Conservation (phyloP, 2,113 vertebrate species). For the Menidia beryllina region DNA sequence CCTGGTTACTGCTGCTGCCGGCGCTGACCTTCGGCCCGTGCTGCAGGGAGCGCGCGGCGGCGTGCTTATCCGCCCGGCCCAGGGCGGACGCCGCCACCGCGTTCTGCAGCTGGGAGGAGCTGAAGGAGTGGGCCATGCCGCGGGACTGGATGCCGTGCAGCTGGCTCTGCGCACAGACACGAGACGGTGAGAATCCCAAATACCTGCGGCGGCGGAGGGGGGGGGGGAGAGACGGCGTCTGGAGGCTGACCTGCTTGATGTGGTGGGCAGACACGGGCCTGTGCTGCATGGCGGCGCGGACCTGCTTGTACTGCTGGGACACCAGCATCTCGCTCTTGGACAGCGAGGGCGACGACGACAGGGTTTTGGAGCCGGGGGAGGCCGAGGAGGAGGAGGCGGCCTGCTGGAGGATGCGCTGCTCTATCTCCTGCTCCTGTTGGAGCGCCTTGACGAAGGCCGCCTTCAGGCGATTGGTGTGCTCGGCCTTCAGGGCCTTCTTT, state of each 20-base stretch:
- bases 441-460: slow-evolving; percentile 97
- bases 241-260: slow-evolving; percentile 91
- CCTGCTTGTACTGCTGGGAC: slow-evolving; percentile 83
- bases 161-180: slow-evolving; percentile 81
- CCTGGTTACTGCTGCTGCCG: slow-evolving; percentile 80
- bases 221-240: too few species aligned
- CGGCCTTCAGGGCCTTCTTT: slow-evolving; percentile 95
- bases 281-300: slow-evolving; percentile 75
- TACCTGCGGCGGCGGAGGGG: background rate
- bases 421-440: slow-evolving; percentile 98
- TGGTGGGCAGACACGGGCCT: slow-evolving; percentile 86
- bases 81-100: slow-evolving; percentile 84
- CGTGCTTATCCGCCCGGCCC: slow-evolving; percentile 89
- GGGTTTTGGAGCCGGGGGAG: slow-evolving; percentile 67
- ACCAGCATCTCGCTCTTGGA: slow-evolving; percentile 79
- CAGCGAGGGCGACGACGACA: slow-evolving; percentile 67
- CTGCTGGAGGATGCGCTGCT: slow-evolving; percentile 95
- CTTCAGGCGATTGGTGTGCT: slow-evolving; percentile 96
- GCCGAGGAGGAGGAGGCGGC: slow-evolving; percentile 75
- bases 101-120: slow-evolving; percentile 90
- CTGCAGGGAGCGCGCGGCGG: slow-evolving; percentile 83
- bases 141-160: slow-evolving; percentile 86
- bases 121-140: slow-evolving; percentile 87
- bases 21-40: slow-evolving; percentile 83
- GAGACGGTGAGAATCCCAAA: background rate